Conservation (phyloP, 2,797 vertebrate species). For the Sebastes jordani region DNA sequence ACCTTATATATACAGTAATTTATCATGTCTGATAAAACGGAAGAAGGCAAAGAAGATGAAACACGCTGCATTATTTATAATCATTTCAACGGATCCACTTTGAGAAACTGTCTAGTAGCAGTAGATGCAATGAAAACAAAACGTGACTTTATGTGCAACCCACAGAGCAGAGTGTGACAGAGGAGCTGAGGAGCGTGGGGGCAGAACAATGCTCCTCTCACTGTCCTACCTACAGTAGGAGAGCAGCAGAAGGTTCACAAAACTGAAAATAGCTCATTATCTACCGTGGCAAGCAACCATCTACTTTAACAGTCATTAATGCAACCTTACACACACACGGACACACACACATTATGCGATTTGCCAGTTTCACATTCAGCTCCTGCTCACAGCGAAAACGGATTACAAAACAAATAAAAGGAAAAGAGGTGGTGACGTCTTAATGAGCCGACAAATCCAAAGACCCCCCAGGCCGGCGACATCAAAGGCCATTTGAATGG, state of each 20-base stretch:
- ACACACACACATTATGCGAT: conserved; percentile 46
- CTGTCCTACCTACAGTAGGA: conserved; percentile 41
- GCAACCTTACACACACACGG: conserved; percentile 15
- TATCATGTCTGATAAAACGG: conserved; percentile 13
- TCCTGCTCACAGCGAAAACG: conserved; percentile 36
- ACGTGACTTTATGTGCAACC: conserved; percentile 17
- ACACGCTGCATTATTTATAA: conserved; percentile 47
- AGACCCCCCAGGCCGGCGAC: conserved; percentile 63
- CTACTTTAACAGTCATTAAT: conserved; percentile 52
- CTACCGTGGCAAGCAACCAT: conserved; percentile 43
- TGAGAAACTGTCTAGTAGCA: conserved; percentile 1
- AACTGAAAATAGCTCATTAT: conserved; percentile 73
- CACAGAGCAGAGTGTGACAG: conserved; percentile 19
- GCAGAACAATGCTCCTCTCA: conserved; percentile 31
- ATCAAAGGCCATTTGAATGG: conserved; percentile 79
- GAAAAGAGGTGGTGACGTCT: conserved; percentile 74
- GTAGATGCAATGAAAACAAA: conserved; percentile 32
- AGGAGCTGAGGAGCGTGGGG: conserved; percentile 14
- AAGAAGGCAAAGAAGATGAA: conserved; percentile 20
- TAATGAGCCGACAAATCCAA: conserved; percentile 78
- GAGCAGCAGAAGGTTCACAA: conserved; percentile 35
- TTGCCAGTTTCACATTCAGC: conserved; percentile 46
- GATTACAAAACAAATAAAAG: conserved; percentile 80
- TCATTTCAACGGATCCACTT: conserved; percentile 29
- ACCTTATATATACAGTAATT: conserved; percentile 20